Percentiles rank a stretch among this genome's conserved stretches.
Conservation (phyloP, 2,888 invertebrate genomes). For the Clusia tigrina region DNA sequence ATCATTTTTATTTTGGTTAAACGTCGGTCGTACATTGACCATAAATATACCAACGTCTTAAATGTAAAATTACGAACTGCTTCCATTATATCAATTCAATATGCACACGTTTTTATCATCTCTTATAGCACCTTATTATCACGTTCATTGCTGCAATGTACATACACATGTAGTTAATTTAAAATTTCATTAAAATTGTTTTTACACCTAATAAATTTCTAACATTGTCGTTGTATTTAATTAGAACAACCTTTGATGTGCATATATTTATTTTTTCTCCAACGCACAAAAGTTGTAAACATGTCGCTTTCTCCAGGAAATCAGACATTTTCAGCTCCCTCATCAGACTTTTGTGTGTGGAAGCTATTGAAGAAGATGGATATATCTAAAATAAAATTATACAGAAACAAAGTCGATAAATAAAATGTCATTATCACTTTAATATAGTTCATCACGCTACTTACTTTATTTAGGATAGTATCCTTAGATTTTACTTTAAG, state of each 20-base stretch:
- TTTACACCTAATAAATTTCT: slow-evolving; percentile 83
- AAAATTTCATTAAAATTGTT: slow-evolving; percentile 75
- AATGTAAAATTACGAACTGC: too few species aligned
- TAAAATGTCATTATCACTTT: too few species aligned
- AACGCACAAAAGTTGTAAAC: slow-evolving; percentile 79
- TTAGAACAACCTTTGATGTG: slow-evolving; percentile 81
- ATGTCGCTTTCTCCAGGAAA: slow-evolving; percentile 81
- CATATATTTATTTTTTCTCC: slow-evolving; percentile 83
- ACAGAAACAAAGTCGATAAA: background rate
- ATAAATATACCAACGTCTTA: too few species aligned
- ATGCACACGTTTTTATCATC: background rate
- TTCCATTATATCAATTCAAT: too few species aligned
- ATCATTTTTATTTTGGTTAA: too few species aligned
- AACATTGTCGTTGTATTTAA: slow-evolving; percentile 85
- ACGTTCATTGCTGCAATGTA: slow-evolving; percentile 49
- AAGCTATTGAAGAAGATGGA: slow-evolving; percentile 57
- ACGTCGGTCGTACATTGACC: too few species aligned
- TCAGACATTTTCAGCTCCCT: slow-evolving; percentile 81
- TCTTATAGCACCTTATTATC: slow-evolving; percentile 57
- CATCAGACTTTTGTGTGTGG: slow-evolving; percentile 62
- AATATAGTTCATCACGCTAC: slow-evolving; percentile 7
- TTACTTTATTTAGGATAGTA: slow-evolving; percentile 75
- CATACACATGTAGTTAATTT: slow-evolving; percentile 44
- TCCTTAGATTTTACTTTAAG: slow-evolving; percentile 84
- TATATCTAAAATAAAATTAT: slow-evolving; percentile 53